These are phyloP conservation scores for Agrochola litura DNA, from an alignment of 2,888 invertebrate genomes.

Conservation along the genomic window DNA sequence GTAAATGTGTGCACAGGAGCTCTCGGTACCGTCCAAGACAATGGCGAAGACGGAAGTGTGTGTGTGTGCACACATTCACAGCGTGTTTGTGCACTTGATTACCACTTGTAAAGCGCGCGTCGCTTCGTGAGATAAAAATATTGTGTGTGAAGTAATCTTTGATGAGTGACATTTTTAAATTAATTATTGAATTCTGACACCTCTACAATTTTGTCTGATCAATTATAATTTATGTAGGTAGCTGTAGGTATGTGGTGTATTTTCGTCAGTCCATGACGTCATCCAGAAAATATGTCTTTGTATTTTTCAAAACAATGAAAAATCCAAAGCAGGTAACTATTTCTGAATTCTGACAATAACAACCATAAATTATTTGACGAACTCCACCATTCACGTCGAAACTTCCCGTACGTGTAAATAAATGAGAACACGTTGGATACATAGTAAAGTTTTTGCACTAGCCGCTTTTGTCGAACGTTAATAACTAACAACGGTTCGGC, in stretches of 20 bases:
- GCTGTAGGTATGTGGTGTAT: neutral
- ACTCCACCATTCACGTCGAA: conserved; percentile 20
- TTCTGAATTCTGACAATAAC: conserved; percentile 20
- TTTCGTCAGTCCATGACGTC: too few relatives aligned
- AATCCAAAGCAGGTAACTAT: neutral
- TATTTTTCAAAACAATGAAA: neutral
- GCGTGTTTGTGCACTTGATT: too few relatives aligned
- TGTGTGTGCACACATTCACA: too few relatives aligned
- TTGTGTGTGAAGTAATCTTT: too few relatives aligned
- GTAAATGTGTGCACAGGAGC: too few relatives aligned
- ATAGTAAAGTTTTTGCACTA: conserved; percentile 50
- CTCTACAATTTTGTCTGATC: neutral
- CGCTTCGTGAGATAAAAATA: neutral
- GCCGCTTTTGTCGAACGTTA: conserved; percentile 62
- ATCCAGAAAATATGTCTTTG: neutral
- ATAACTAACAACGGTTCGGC: conserved; percentile 63
- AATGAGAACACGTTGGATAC: conserved; percentile 45
- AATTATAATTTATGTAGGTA: neutral
- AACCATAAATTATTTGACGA: conserved; percentile 29
- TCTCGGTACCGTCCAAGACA: too few relatives aligned
- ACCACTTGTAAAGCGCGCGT: too few relatives aligned
- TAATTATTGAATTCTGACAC: too few relatives aligned
- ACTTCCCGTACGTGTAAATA: conserved; percentile 47
- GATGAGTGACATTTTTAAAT: too few relatives aligned
- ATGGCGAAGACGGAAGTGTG: too few relatives aligned